Base-by-base conservation (phyloP, 2,888 invertebrate species). In the Carcina quercana region DNA sequence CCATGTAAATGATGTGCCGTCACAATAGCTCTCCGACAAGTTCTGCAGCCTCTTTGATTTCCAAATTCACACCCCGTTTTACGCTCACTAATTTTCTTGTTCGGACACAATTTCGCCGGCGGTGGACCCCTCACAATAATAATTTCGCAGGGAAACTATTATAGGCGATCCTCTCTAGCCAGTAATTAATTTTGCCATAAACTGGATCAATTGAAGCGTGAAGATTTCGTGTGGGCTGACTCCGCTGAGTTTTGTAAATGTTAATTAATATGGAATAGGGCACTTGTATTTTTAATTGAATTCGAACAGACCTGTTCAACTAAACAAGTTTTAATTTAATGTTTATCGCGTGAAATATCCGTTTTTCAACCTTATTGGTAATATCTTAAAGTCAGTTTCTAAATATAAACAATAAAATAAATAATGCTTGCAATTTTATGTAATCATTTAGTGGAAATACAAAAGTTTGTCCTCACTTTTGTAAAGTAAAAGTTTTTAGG, bases 11-110 rank as follows among this genome's bases (percentile, higher is more conserved):
- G 71, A 70, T 68, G 72, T 69, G 52, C 57, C 57, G 52, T 61
- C 65, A 79, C 79, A 80, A 78, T 79, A 53, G 66, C 62, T 64
- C 57, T 52, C 43, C 62, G 64, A 72, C 67, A 71, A 78, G 66
- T 76, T 68, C 63, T 53, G 54, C 55, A 58, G 57, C 62, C 76
- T 76, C 79, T 79, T 79, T 80, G 79, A 75, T 79, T 80, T 67
- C 64, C 71, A 72, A 76, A 79, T 79, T 79, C 78, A 71, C 82
- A 80, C 80, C 80, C 83, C 63, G 78, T 72, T 80, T 82, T 75
- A 80, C 80, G 82, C 82, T 78, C 72, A 78, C 73, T 82, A 83
- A 83, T 83, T 83, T 83, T 82, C 82, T 83, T 82, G 79, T 78
- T 79, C 80, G 80, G 80, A 78, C 80, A 82, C 79, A 80, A 79